Evolutionary conservation across 2,113 vertebrate species (phyloP).

Genomic region (Pedionomus torquatus): DNA sequence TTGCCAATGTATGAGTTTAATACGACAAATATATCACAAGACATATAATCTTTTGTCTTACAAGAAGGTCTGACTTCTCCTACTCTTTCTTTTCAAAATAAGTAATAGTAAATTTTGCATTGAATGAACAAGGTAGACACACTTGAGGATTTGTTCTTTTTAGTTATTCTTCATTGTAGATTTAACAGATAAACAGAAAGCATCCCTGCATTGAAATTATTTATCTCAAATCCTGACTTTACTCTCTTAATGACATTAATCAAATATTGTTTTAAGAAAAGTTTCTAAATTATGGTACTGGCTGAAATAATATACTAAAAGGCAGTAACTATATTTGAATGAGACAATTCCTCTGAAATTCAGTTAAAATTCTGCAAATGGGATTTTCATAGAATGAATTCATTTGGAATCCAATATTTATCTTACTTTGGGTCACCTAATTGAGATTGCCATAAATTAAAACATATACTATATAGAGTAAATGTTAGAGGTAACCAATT

Average conservation of each 20-base stretch:
- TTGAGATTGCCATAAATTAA: constrained; percentile 20
- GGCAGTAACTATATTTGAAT: background rate
- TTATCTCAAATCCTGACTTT: background rate
- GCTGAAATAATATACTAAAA: background rate
- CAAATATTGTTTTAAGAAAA: background rate
- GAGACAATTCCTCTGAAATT: background rate
- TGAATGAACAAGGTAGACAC: background rate
- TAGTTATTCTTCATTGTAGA: background rate
- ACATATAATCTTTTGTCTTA: background rate
- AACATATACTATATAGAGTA: background rate
- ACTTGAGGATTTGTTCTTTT: background rate
- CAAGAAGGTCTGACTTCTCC: background rate
- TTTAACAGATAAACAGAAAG: background rate
- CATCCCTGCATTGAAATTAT: background rate
- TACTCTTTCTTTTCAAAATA: background rate
- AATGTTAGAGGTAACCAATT: background rate
- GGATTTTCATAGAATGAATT: background rate
- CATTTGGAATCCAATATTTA: background rate
- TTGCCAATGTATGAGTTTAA: background rate
- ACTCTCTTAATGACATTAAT: background rate
- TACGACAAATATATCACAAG: background rate
- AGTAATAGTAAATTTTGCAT: background rate
- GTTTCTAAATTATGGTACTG: background rate
- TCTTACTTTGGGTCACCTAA: background rate
- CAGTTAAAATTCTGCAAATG: background rate